Evolutionary conservation across 2,888 invertebrate genomes (phyloP).

Genomic region (Cephalotes varians): DNA sequence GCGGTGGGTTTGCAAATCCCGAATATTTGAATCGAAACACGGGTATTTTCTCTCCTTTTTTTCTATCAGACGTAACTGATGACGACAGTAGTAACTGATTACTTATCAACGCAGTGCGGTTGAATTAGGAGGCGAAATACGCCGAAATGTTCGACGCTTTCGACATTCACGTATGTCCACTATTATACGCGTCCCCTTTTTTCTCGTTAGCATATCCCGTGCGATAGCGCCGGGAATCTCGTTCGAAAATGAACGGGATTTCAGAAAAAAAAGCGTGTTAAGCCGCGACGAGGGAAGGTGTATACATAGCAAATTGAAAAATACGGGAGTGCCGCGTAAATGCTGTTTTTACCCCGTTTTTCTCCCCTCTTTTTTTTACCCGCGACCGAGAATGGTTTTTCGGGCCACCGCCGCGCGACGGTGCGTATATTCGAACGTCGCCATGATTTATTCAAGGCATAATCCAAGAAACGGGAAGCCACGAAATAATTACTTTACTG

Average conservation of each 20-base stretch:
- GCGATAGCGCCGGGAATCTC: constrained; percentile 11
- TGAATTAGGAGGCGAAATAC: constrained; percentile 47
- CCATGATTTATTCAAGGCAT: constrained; percentile 55
- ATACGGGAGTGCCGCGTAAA: constrained; percentile 58
- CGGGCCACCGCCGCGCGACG: constrained; percentile 8
- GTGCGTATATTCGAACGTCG: constrained; percentile 42
- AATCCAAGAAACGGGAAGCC: constrained; percentile 48
- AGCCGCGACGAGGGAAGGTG: constrained; percentile 42
- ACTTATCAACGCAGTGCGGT: constrained; percentile 31
- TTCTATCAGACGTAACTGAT: not conserved
- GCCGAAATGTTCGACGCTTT: constrained; percentile 1
- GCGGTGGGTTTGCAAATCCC: not conserved
- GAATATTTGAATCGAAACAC: too few species aligned
- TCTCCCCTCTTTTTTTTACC: constrained; percentile 30
- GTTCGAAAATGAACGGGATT: constrained; percentile 53
- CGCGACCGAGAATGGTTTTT: constrained; percentile 38
- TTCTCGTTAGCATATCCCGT: constrained; percentile 44
- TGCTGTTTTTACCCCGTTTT: constrained; percentile 43
- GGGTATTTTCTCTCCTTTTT: not conserved
- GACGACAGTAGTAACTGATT: constrained; percentile 15
- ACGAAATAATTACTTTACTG: constrained; percentile 52
- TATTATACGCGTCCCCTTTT: constrained; percentile 10
- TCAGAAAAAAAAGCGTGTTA: constrained; percentile 56
- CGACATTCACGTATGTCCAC: constrained; percentile 26
- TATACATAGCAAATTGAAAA: constrained; percentile 62